phyloP scores from a whole-genome alignment of 23 tunicate species.

The Ciona savignyi region DNA sequence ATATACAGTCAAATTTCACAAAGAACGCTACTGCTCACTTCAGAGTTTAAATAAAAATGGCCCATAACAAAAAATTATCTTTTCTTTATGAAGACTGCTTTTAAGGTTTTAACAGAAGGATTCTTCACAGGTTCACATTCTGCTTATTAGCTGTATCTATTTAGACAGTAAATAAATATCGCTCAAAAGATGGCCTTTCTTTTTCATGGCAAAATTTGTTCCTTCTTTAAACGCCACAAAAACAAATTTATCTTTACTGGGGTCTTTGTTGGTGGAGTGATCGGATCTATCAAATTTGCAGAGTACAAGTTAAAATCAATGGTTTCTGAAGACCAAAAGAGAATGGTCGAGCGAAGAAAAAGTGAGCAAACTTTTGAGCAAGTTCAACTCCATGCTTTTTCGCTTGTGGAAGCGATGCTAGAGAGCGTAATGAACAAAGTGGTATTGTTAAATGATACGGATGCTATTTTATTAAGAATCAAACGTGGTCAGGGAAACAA shows the following conservation, averaged over 20 bases:
- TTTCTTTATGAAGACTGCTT: no score
- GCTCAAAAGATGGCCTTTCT: constrained; percentile 22
- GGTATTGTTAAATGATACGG: constrained; percentile 12
- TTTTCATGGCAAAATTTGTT: constrained; percentile 23
- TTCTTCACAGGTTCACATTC: no score
- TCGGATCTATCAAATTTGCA: constrained; percentile 48
- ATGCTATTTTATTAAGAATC: constrained; percentile 26
- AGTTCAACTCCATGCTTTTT: constrained; percentile 49
- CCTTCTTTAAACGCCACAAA: constrained; percentile 48
- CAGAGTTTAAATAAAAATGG: no score
- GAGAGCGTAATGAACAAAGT: constrained; percentile 16
- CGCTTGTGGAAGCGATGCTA: constrained; percentile 32
- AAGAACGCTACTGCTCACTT: no score
- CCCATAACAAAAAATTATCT: no score
- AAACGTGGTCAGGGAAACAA: constrained; percentile 24
- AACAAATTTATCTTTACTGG: constrained; percentile 80
- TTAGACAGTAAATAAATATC: no score
- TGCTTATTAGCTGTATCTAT: no score
- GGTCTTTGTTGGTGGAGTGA: constrained; percentile 67
- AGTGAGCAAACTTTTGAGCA: constrained; percentile 29
- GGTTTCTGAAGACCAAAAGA: constrained; percentile 42
- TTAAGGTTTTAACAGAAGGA: no score
- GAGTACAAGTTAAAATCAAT: constrained; percentile 56
- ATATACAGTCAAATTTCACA: no score
- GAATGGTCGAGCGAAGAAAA: constrained; percentile 7